A percentile compares a stretch with the other conserved stretches of the same genome.
Conservation (phyloP, 2,797 vertebrate genomes). For the Brachyrhaphis roseni region DNA sequence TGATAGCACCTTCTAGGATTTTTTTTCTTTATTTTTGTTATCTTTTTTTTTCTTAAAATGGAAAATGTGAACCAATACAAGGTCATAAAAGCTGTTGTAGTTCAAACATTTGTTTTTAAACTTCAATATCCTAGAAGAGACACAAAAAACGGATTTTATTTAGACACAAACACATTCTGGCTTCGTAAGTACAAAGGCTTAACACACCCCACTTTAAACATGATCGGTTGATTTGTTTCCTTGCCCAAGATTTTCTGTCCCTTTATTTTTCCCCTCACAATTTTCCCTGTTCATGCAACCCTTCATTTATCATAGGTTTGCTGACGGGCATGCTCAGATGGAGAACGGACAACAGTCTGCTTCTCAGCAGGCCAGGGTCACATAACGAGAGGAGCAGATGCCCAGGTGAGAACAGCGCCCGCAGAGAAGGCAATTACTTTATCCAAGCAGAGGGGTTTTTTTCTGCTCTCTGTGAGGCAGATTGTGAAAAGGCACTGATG, state of each 20-base stretch:
- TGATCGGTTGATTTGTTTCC: slow-evolving; percentile 15
- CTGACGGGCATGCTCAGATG: slow-evolving; percentile 2
- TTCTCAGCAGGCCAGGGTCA: slow-evolving; percentile 42
- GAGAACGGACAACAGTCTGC: slow-evolving; percentile 41
- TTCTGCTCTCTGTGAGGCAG: slow-evolving; percentile 10
- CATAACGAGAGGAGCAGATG: slow-evolving; percentile 53
- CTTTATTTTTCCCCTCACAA: slow-evolving; percentile 7
- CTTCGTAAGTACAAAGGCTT: neutral
- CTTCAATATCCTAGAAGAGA: neutral
- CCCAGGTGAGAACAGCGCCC: slow-evolving; percentile 53
- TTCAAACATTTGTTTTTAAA: neutral
- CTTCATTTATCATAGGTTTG: slow-evolving; percentile 19
- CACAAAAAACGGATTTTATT: neutral
- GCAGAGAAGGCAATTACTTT: slow-evolving; percentile 39
- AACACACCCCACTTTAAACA: slow-evolving; percentile 11
- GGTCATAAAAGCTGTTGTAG: neutral
- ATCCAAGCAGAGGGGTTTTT: slow-evolving; percentile 37
- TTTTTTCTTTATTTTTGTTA: neutral
- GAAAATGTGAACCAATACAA: neutral
- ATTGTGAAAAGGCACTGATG: slow-evolving; percentile 47
- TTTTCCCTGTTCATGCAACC: slow-evolving; percentile 10
- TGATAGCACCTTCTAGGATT: neutral
- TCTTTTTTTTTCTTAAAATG: neutral
- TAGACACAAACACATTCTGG: neutral
- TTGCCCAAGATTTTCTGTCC: neutral